Percentiles rank a stretch among this genome's conserved stretches.
Conservation (phyloP, 2,113 vertebrate genomes). For the Morphnarchus princeps region DNA sequence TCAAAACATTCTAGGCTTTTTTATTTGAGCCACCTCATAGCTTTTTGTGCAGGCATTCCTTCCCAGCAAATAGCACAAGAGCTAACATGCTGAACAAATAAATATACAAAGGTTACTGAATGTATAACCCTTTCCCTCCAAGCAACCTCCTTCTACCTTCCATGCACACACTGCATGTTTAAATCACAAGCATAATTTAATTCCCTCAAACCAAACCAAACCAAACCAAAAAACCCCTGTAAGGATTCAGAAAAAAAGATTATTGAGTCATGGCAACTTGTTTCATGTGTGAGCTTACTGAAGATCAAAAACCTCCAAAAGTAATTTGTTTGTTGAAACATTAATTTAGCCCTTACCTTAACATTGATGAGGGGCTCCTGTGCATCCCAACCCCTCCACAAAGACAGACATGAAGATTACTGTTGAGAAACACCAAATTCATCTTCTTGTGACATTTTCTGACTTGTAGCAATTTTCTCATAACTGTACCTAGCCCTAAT, state of each 20-base stretch:
- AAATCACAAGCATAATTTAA: neutral
- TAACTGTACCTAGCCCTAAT: neutral
- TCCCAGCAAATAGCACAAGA: constrained; percentile 54
- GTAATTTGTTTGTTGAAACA: neutral
- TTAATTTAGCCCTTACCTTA: neutral
- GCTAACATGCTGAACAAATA: constrained; percentile 54
- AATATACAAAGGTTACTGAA: constrained; percentile 21
- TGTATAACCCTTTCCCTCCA: neutral
- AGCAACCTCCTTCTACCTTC: neutral
- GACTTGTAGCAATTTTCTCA: neutral
- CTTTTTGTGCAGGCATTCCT: constrained; percentile 46
- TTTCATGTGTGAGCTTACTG: neutral
- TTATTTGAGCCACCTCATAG: neutral
- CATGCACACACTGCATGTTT: neutral
- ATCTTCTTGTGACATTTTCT: neutral
- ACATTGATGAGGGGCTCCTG: neutral
- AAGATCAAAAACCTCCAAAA: neutral
- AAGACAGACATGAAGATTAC: neutral
- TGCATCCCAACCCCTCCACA: neutral
- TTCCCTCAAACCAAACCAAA: neutral
- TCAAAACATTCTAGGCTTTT: constrained; percentile 37
- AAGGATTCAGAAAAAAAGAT: neutral
- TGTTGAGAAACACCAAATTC: neutral
- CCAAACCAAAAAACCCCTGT: neutral
- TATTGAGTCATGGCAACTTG: neutral